Evolutionary conservation across 2,888 invertebrate genomes (phyloP).

Genomic region (Adineta ricciae): DNA sequence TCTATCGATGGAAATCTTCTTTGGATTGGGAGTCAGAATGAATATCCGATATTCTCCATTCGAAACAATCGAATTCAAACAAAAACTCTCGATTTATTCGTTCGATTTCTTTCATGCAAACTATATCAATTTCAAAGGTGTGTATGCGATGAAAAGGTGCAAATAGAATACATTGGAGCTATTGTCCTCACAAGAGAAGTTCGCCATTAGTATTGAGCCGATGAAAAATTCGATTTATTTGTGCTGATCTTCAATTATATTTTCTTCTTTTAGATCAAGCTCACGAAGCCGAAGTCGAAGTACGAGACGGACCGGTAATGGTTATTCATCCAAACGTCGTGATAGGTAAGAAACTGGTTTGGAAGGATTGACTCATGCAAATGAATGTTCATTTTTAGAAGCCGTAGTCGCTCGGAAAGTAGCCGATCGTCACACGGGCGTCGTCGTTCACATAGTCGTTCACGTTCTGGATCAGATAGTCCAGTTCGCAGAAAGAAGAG

Average conservation of each 20-base stretch:
- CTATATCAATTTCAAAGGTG: not conserved
- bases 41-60: not conserved
- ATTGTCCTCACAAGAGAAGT: no score
- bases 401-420: not conserved
- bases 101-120: not conserved
- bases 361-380: not conserved
- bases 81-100: slow-evolving; percentile 1
- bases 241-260: no score
- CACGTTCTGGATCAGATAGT: not conserved
- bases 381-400: not conserved
- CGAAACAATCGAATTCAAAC: not conserved
- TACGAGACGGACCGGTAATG: not conserved
- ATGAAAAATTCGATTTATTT: no score
- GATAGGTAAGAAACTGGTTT: not conserved
- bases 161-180: not conserved
- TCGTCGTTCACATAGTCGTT: not conserved
- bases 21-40: not conserved
- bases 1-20: slow-evolving; percentile 4
- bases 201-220: no score
- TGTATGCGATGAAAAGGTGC: not conserved
- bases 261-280: not conserved
- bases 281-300: not conserved
- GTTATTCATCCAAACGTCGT: not conserved
- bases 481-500: not conserved
- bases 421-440: not conserved